These are phyloP conservation scores for Anthoscopus minutus DNA, from an alignment of 2,113 vertebrate genomes.

Conservation along the genomic window DNA sequence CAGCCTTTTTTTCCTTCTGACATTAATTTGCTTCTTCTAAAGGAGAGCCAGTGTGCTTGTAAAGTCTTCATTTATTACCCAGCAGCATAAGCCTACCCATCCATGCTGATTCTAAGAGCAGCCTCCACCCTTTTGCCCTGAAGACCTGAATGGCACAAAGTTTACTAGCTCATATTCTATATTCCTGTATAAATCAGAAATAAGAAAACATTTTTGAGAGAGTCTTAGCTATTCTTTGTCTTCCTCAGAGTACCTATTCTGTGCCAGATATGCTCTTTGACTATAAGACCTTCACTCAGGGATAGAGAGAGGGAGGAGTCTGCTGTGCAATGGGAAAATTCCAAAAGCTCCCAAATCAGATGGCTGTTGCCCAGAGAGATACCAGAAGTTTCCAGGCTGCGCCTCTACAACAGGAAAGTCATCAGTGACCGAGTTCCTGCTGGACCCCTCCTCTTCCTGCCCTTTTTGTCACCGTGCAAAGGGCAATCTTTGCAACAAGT, in stretches of 20 bases:
- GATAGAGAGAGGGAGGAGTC: neutral
- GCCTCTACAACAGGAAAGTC: neutral
- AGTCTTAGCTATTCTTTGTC: neutral
- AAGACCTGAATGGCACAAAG: neutral
- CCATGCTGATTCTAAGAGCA: neutral
- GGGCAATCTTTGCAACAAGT: neutral
- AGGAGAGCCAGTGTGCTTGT: neutral
- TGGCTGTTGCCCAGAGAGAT: neutral
- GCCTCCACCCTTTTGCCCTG: neutral
- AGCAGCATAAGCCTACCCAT: neutral
- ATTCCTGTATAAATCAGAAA: constrained; percentile 1
- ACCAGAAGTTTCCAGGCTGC: neutral
- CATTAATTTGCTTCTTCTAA: neutral
- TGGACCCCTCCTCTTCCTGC: neutral
- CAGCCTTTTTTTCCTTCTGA: neutral
- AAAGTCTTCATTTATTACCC: neutral
- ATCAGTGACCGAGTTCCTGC: neutral
- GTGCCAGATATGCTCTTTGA: neutral
- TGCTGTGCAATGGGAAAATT: neutral
- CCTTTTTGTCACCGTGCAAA: neutral
- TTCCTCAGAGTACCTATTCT: neutral
- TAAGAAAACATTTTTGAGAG: neutral
- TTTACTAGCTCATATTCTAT: constrained; percentile 29
- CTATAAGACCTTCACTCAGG: neutral
- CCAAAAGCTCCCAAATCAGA: neutral